Percentiles rank a stretch among this genome's conserved stretches.
Evolutionary conservation across 2,797 vertebrate genomes (phyloP).

Genomic region (Channallabes apus): DNA sequence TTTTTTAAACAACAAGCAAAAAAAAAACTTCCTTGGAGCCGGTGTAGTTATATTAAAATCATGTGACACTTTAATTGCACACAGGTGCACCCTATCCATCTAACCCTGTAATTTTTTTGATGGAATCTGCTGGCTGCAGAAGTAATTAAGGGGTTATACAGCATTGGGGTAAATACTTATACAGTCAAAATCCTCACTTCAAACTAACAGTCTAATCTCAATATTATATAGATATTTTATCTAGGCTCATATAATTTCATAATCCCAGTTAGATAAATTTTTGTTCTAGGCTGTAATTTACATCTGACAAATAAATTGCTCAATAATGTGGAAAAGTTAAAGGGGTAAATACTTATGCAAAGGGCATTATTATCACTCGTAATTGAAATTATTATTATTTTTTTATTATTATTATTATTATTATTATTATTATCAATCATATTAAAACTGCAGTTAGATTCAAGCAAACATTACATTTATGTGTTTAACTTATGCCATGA

Average conservation of each 20-base stretch:
- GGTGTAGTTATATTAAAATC: neutral
- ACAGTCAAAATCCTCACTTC: neutral
- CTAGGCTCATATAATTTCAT: neutral
- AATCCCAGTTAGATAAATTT: neutral
- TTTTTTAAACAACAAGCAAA: neutral
- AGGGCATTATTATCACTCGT: neutral
- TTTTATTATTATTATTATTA: neutral
- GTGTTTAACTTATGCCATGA: too few species aligned
- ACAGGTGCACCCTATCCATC: neutral
- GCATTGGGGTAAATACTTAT: neutral
- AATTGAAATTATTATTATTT: neutral
- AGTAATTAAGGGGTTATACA: neutral
- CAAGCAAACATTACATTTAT: neutral
- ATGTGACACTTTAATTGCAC: neutral
- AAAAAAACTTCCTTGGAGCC: too few species aligned
- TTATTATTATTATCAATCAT: neutral
- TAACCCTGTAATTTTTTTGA: neutral
- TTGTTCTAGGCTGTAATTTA: neutral
- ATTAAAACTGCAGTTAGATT: neutral
- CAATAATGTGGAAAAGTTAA: neutral
- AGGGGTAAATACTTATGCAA: neutral
- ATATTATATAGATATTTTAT: neutral
- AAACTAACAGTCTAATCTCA: neutral
- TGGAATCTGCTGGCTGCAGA: neutral
- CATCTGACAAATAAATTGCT: too few species aligned